Base-by-base conservation (phyloP, 2,888 invertebrate genomes). In the Diarsia brunnea region DNA sequence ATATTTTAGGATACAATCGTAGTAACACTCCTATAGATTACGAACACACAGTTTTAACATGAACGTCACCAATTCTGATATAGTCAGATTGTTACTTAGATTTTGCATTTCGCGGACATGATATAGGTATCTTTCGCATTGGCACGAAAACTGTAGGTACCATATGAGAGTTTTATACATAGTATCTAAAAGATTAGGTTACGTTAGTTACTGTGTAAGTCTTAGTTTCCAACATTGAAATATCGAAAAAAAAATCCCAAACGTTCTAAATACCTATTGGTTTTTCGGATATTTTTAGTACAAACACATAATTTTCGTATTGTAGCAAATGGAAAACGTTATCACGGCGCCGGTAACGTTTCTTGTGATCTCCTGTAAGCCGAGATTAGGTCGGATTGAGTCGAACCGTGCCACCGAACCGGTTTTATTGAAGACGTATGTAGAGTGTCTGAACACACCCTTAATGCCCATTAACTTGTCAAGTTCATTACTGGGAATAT, bases 351-450 rank as follows among this genome's bases (percentile, higher is more conserved):
- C 89, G 91, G 93, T 93, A 92, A 92, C 93, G 93, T 92, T 93
- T 93, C 90, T 90, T 91, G 90, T 92, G 94, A 95, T 94, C 94
- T 94, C 91, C 87, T 89, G 90, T 95, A 95, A 95, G 94, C 95
- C 90, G 90, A 93, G 95, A 94, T 95, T 95, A 94, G 94, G 93
- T 89, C 91, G 93, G 95, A 92, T 94, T 92, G 90, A 89, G 91
- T 84, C 87, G 89, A 89, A 88, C 89, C 91, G 89, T 89, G 89
- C 89, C 88, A 89, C 85, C 89, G 86, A 90, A 90, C 88, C 85
- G 86, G 86, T 89, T 89, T 89, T 91, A 91, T 91, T 90, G 89
- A 87, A 90, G 89, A 89, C 88, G 89, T 87, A 89, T 89, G 89
- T 89, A 81, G 81, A 82, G 73, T 78, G 84, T 82, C 87, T 90